Conservation (phyloP, 2,113 vertebrate genomes). For the Carollia perspicillata region DNA sequence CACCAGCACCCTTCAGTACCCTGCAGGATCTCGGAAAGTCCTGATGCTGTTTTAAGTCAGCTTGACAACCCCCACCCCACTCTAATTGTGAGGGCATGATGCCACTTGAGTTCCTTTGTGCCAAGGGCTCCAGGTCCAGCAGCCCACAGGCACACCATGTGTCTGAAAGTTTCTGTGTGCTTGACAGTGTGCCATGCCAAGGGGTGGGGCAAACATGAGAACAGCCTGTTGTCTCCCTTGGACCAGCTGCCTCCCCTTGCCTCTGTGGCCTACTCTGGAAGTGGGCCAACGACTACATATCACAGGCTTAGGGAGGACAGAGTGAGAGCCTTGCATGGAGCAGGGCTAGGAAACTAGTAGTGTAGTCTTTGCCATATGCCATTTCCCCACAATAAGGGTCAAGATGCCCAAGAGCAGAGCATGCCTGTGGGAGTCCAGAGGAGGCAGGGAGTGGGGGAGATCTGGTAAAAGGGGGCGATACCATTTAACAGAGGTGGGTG, state of each 20-base stretch:
- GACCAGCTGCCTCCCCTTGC: not conserved
- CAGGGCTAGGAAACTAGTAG: not conserved
- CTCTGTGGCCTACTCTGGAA: not conserved
- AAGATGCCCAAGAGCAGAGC: not conserved
- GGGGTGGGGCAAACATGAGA: not conserved
- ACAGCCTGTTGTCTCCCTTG: not conserved
- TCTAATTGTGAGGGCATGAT: not conserved
- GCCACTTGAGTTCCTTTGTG: not conserved
- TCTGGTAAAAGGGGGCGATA: not conserved
- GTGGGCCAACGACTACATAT: not conserved
- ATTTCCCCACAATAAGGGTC: not conserved
- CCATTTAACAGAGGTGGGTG: too few species aligned
- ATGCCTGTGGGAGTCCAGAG: not conserved
- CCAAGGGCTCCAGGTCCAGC: not conserved
- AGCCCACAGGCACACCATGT: not conserved
- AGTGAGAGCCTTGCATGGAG: not conserved
- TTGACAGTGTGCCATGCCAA: not conserved
- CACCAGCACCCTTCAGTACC: not conserved
- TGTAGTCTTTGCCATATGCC: not conserved
- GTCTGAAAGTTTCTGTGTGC: not conserved
- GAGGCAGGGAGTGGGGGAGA: not conserved
- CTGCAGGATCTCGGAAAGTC: not conserved
- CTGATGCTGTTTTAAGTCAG: not conserved
- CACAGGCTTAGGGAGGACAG: too few species aligned
- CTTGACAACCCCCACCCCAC: not conserved